phyloP scores from a whole-genome alignment of 2,113 vertebrate species.

The Sturnira hondurensis region DNA sequence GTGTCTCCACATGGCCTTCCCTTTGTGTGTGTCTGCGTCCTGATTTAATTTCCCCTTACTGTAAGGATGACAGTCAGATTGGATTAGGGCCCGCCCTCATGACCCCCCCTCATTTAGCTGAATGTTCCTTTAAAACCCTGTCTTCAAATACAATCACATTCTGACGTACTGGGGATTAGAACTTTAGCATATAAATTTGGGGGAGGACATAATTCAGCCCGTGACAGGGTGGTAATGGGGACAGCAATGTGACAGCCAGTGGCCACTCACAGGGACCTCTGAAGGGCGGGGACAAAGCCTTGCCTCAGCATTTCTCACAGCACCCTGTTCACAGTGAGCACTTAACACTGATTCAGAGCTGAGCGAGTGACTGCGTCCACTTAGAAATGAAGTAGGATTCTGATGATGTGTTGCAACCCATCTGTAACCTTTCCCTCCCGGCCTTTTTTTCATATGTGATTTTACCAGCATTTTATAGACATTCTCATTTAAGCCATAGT shows the following conservation, averaged over 20 bases:
- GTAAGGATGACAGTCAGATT: neutral
- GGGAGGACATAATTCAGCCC: neutral
- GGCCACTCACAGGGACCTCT: neutral
- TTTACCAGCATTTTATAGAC: neutral
- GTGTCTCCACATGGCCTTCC: neutral
- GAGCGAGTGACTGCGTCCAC: neutral
- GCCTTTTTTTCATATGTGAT: neutral
- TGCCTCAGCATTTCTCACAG: neutral
- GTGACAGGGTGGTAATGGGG: neutral
- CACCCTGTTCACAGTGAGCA: neutral
- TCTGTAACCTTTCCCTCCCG: neutral
- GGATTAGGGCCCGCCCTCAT: neutral
- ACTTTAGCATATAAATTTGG: neutral
- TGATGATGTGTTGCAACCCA: neutral
- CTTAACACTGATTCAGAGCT: neutral
- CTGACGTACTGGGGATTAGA: neutral
- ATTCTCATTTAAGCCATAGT: neutral
- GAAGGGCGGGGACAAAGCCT: neutral
- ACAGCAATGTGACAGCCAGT: no score
- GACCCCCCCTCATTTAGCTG: neutral
- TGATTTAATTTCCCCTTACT: neutral
- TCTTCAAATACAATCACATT: neutral
- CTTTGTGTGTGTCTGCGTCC: neutral
- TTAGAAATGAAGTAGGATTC: neutral
- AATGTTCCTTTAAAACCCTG: neutral